Base-by-base conservation (phyloP, 92 coral and sea anemone species). In the Nematostella vectensis region DNA sequence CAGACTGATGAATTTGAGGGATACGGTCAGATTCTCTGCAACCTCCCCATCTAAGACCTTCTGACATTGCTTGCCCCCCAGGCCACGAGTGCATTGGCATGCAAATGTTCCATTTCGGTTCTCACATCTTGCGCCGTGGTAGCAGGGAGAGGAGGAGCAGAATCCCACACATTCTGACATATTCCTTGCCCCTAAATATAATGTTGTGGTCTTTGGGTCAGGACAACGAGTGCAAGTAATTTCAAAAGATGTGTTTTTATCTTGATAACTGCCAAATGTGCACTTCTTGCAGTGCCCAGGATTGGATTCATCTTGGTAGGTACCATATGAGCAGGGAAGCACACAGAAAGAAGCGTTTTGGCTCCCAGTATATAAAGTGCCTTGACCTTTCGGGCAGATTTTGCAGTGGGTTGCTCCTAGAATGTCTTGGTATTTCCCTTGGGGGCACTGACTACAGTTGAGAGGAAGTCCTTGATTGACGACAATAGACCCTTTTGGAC, bases 201-300 rank as follows among this genome's bases (percentile, higher is more conserved):
- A 37, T 11, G 68, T 61, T 4, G 79, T 72, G 4, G 50, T 66
- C 40, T 59, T 72, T 2, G 61, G 36, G 21, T 15, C 60, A 22
- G 58, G 65, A 16, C 82, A 75, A 16, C 29, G 51, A 24, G 25
- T 68, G 47, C 82, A 75, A 2, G 57, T 27, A 22, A 11, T 28
- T 29, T 57, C 54, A 10, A 60, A 66, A 18, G 42, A 28, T 9
- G 17, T 28, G 11, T 38, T 3, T 49, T 60, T 55, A 11, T 71
- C 80, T 70, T 77, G 78, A 21, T 55, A 82, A 20, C 71, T 65
- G 3, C 80, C 89, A 28, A 49, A 19, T 2, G 84, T 59, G 29
- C 89, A 82, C 38, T 53, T 13, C 19, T 29, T 15, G 36, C 89
- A 82, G n/a, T 26, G 29, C 25, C 55, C 36, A 11, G 58, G 16